These are phyloP conservation scores for Catagonus wagneri DNA, from an alignment of 2,113 vertebrate genomes.

Conservation along the genomic window DNA sequence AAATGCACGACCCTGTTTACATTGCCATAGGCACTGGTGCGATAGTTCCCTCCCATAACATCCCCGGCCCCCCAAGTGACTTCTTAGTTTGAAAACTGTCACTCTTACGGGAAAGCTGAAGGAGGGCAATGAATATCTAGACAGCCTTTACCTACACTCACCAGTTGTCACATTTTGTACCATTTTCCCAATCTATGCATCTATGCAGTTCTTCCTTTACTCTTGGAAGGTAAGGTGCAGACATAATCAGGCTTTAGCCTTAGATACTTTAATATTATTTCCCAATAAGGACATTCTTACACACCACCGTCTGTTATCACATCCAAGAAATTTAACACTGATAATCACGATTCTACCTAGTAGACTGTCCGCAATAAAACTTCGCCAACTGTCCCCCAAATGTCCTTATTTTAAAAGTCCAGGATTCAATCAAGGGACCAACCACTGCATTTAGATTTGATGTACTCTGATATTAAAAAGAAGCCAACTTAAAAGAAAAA, in stretches of 20 bases:
- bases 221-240: background rate
- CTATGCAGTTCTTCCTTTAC: background rate
- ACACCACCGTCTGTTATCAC: background rate
- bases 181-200: background rate
- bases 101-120: conserved; percentile 2
- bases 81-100: conserved; percentile 59
- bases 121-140: background rate
- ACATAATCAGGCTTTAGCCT: background rate
- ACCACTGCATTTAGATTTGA: conserved; percentile 17
- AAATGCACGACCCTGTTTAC: background rate
- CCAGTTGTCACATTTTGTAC: background rate
- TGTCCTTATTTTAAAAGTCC: conserved; percentile 26
- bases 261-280: background rate
- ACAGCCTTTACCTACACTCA: background rate
- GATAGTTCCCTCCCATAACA: background rate
- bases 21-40: background rate
- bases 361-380: background rate
- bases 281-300: background rate
- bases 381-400: background rate
- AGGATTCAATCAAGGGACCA: conserved; percentile 32
- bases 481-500: conserved; percentile 59
- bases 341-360: conserved; percentile 20
- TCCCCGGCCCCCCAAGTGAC: background rate
- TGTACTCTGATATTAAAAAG: background rate
- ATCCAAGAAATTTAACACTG: background rate